Percentiles rank a stretch among this genome's conserved stretches.
These are phyloP conservation scores for Clistopyga incitator DNA, from an alignment of 2,888 invertebrate species.

Conservation along the genomic window DNA sequence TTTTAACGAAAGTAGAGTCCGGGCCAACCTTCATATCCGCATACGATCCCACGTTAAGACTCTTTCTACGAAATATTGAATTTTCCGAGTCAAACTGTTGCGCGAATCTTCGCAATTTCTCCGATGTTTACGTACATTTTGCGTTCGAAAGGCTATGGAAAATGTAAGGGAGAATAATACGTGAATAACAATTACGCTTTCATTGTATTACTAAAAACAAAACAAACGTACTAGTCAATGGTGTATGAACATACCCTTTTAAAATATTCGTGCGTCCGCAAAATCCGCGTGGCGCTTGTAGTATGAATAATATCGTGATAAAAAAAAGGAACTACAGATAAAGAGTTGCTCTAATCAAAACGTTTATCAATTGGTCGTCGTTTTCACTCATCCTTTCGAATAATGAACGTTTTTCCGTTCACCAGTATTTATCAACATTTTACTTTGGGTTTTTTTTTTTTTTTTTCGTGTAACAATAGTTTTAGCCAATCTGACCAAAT, in stretches of 20 bases:
- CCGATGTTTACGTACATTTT: conserved; percentile 3
- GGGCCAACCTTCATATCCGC: conserved; percentile 21
- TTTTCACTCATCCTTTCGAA: conserved; percentile 22
- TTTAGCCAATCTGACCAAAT: conserved; percentile 60
- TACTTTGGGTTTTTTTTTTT: no score
- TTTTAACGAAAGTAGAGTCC: not conserved
- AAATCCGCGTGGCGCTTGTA: conserved; percentile 39
- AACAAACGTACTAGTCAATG: conserved; percentile 67
- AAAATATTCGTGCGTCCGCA: conserved; percentile 36
- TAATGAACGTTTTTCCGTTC: conserved; percentile 52
- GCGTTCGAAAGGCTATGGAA: conserved; percentile 21
- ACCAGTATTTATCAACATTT: conserved; percentile 41
- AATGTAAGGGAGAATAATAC: conserved; percentile 27
- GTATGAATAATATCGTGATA: conserved; percentile 54
- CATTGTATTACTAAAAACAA: conserved; percentile 45
- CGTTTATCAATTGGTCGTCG: conserved; percentile 48
- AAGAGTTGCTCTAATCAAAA: conserved; percentile 41
- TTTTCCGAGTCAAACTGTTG: conserved; percentile 19
- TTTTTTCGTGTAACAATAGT: conserved; percentile 39
- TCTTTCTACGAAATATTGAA: conserved; percentile 36
- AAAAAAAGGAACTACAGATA: conserved; percentile 41
- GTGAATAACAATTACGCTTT: conserved; percentile 52
- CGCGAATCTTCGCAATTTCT: conserved; percentile 12
- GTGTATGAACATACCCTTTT: conserved; percentile 58
- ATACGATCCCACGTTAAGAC: conserved; percentile 10